A percentile compares a stretch with the other conserved stretches of the same genome.
Evolutionary conservation across 2,888 invertebrate species (phyloP).

Genomic region (Erebia epiphron): DNA sequence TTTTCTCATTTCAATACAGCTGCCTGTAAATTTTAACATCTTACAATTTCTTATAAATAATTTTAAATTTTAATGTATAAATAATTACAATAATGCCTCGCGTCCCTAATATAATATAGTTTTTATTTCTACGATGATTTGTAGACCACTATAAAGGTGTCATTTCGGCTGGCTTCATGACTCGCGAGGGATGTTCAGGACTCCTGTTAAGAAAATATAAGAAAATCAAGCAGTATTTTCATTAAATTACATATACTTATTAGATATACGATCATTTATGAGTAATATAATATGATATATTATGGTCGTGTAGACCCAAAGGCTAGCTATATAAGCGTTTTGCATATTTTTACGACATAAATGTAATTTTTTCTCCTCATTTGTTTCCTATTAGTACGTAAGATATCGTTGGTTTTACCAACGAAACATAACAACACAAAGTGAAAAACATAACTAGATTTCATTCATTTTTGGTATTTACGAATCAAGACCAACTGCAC

Average conservation of each 20-base stretch:
- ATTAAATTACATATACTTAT: not conserved
- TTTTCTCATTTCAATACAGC: not conserved
- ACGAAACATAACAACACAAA: too few relatives aligned
- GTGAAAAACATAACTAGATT: too few relatives aligned
- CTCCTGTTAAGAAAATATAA: slow-evolving; percentile 58
- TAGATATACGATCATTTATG: too few relatives aligned
- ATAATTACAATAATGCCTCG: slow-evolving; percentile 16
- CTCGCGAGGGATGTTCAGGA: slow-evolving; percentile 62
- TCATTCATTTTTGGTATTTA: too few relatives aligned
- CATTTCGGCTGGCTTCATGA: slow-evolving; percentile 65
- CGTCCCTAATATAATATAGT: slow-evolving; percentile 8
- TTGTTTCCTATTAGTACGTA: too few relatives aligned
- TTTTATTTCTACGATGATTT: not conserved
- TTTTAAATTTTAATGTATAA: slow-evolving; percentile 2
- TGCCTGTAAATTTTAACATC: not conserved
- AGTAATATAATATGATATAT: too few relatives aligned
- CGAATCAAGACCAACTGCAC: too few relatives aligned
- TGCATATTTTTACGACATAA: too few relatives aligned
- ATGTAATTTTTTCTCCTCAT: too few relatives aligned
- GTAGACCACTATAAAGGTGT: slow-evolving; percentile 58
- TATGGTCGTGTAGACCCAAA: too few relatives aligned
- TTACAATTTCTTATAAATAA: slow-evolving; percentile 1
- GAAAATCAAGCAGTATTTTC: not conserved
- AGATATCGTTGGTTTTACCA: too few relatives aligned
- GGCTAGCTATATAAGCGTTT: too few relatives aligned